Evolutionary conservation across 2,113 vertebrate species (phyloP), one percentile per base, ranked within the genome.

Genomic region (Steatornis caripensis): DNA sequence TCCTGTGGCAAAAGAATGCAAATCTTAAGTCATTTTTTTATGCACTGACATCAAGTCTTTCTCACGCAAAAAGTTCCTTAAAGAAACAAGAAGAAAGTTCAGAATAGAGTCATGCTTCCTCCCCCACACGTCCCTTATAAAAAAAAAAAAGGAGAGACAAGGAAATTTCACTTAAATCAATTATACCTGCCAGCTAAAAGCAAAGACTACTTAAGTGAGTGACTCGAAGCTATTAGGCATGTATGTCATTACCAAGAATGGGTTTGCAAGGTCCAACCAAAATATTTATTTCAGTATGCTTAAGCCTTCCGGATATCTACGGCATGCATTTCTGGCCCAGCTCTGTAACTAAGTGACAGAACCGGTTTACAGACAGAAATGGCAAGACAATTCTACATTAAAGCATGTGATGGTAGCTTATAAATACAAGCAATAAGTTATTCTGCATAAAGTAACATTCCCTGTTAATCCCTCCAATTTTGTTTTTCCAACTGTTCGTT

Each of bases 11-110:
- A 98, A 98, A 98, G 95, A 98, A 98, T 98, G 98, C 95, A 97
- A 97, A 98, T 97, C 96, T 97, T 92, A 93, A 98, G 97, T 96
- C 91, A 98, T 97, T 98, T 98, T 98, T 98, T 98, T 97, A 90
- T 97, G 95, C 96, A 89, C 84, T 95, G 93, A 97, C 95, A 97
- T 92, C 92, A 93, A 95, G 64, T 89, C 95, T 97, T 96, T 97
- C 91, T 96, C 84, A 93, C 71, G 95, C 94, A 96, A 95, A 69
- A 83, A 91, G 83, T 96, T 95, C 94, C 83, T 94, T 87, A 46
- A 93, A 97, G 78, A 96, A 91, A 90, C 57, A 96, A 96, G 88
- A 92, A 89, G 95, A 98, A 97, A 98, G 94, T 98, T 97, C 91
- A 94, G 94, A 97, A 86, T 94, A 92, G 98, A 98, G 94, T 96